Conservation (phyloP, 2,888 invertebrate species). For the Quadroppia sp. region DNA sequence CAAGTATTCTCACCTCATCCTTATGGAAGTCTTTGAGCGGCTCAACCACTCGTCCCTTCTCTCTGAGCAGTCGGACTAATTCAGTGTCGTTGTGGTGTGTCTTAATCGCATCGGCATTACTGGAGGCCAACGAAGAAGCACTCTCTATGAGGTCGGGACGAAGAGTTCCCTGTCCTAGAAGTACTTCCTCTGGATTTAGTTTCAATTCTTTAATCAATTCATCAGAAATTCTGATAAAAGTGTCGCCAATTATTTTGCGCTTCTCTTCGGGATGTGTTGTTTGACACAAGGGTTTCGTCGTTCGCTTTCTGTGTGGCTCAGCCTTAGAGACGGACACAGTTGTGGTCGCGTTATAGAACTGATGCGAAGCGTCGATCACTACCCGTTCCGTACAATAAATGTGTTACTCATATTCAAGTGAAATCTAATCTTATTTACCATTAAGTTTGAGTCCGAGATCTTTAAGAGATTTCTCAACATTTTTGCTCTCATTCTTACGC, state of each 20-base stretch:
- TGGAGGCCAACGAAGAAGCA: slow-evolving; percentile 74
- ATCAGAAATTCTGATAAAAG: slow-evolving; percentile 78
- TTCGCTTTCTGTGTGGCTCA: slow-evolving; percentile 59
- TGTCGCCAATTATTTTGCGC: slow-evolving; percentile 96
- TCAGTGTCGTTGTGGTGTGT: slow-evolving; percentile 99
- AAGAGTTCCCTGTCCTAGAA: slow-evolving; percentile 89
- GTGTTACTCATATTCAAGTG: too few relatives aligned
- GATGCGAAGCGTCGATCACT: slow-evolving; percentile 58
- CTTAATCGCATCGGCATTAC: slow-evolving; percentile 92
- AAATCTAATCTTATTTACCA: too few relatives aligned
- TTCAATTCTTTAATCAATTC: slow-evolving; percentile 81
- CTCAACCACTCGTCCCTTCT: slow-evolving; percentile 81
- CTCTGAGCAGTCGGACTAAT: slow-evolving; percentile 71
- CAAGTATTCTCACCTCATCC: slow-evolving; percentile 87
- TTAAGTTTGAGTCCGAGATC: slow-evolving; percentile 76
- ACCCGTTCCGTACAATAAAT: slow-evolving; percentile 30
- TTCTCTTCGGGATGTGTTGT: slow-evolving; percentile 93
- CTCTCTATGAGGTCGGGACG: slow-evolving; percentile 98
- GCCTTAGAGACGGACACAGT: slow-evolving; percentile 64
- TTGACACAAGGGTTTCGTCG: slow-evolving; percentile 79
- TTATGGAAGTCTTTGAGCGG: slow-evolving; percentile 99
- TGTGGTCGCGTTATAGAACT: slow-evolving; percentile 67
- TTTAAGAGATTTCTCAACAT: slow-evolving; percentile 76
- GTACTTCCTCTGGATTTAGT: slow-evolving; percentile 84
- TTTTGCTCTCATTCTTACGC: slow-evolving; percentile 88